These are phyloP conservation scores for Leucophenga varia DNA, from an alignment of 1,140 invertebrate species.

Conservation along the genomic window DNA sequence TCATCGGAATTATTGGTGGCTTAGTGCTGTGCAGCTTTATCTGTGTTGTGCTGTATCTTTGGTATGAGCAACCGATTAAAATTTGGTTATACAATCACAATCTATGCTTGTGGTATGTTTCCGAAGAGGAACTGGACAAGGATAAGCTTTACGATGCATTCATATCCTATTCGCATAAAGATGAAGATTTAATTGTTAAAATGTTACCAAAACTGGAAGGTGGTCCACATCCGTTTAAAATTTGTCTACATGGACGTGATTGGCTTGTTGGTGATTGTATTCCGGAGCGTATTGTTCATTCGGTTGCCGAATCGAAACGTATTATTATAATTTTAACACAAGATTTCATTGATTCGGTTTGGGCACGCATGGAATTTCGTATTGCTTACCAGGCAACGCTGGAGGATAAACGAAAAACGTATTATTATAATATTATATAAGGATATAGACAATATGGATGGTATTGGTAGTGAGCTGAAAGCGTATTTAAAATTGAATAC, in stretches of 20 bases:
- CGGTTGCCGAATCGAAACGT: slow-evolving; percentile 74
- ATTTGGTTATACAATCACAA: slow-evolving; percentile 72
- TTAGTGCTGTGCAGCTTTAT: slow-evolving; percentile 57
- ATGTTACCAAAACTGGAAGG: slow-evolving; percentile 70
- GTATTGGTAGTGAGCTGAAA: slow-evolving; percentile 72
- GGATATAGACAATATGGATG: slow-evolving; percentile 66
- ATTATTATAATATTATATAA: slow-evolving; percentile 79
- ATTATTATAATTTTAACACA: slow-evolving; percentile 82
- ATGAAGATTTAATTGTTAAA: slow-evolving; percentile 69
- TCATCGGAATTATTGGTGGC: slow-evolving; percentile 54
- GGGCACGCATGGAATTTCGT: slow-evolving; percentile 83
- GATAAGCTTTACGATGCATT: slow-evolving; percentile 84
- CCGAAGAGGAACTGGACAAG: slow-evolving; percentile 72
- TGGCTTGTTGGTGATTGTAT: slow-evolving; percentile 79
- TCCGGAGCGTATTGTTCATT: slow-evolving; percentile 74
- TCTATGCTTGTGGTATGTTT: slow-evolving; percentile 68
- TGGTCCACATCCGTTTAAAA: slow-evolving; percentile 61
- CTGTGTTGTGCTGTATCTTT: slow-evolving; percentile 63
- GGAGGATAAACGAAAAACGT: slow-evolving; percentile 69
- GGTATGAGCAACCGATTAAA: slow-evolving; percentile 65
- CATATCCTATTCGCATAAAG: slow-evolving; percentile 80
- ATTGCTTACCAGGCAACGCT: slow-evolving; percentile 76
- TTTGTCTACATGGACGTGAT: slow-evolving; percentile 81
- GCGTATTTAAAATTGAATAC: slow-evolving; percentile 82
- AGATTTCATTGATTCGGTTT: slow-evolving; percentile 78